Percentiles rank a stretch among this genome's conserved stretches.
Conservation (phyloP, 2,113 vertebrate species). For the Stercorarius parasiticus region DNA sequence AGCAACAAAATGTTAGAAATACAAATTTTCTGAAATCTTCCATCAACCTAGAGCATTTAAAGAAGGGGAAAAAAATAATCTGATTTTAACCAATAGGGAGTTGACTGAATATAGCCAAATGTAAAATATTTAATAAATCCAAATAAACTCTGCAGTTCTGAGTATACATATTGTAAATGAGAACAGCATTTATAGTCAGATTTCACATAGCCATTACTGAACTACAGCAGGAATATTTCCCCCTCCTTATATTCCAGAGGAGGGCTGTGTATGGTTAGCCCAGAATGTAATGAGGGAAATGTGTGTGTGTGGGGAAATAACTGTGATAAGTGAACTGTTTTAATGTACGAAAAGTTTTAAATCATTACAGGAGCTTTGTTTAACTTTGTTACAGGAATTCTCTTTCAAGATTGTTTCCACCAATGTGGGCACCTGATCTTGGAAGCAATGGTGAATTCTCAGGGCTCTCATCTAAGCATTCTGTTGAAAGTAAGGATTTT, state of each 20-base stretch:
- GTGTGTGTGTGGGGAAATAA: accelerated
- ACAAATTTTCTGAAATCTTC: neutral
- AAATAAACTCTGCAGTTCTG: neutral
- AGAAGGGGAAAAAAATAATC: too few relatives aligned
- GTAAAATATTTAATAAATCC: neutral
- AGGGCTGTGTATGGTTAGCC: neutral
- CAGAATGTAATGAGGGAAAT: accelerated
- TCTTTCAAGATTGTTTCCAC: conserved; percentile 66
- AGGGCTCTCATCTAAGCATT: neutral
- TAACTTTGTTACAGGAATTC: conserved; percentile 60
- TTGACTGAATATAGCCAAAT: neutral
- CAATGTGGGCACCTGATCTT: conserved; percentile 41
- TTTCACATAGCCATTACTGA: neutral
- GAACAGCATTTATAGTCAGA: neutral
- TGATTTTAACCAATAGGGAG: neutral
- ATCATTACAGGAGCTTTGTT: neutral
- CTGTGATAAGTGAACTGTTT: accelerated
- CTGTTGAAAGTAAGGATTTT: neutral
- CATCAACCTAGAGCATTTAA: neutral
- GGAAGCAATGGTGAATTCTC: neutral
- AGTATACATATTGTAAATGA: neutral
- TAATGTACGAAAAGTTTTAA: neutral
- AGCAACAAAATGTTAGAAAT: neutral
- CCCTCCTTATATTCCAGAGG: neutral
- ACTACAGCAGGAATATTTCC: neutral